Evolutionary conservation across 2,113 vertebrate species (phyloP).

Genomic region (Colaptes auratus): DNA sequence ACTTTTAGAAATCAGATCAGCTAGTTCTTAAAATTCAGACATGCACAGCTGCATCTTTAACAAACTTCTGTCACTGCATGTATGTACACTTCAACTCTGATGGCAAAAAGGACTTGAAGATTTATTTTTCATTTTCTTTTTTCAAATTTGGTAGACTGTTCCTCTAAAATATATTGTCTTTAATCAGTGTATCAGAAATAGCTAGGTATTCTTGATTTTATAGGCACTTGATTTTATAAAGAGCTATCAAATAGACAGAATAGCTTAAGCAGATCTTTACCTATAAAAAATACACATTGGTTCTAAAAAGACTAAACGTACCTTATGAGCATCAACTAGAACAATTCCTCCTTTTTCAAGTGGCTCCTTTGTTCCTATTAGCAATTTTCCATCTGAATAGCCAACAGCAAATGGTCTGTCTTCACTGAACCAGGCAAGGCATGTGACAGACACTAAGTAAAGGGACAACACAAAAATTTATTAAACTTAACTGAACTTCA

Average conservation of each 20-base stretch:
- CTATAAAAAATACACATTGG: not conserved
- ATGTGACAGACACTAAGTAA: constrained; percentile 87
- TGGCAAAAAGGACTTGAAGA: not conserved
- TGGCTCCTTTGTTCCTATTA: constrained; percentile 89
- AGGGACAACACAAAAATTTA: not conserved
- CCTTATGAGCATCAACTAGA: constrained; percentile 95
- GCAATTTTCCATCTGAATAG: constrained; percentile 93
- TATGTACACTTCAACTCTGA: not conserved
- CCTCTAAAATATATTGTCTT: not conserved
- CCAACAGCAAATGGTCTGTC: constrained; percentile 94
- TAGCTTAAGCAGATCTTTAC: not conserved
- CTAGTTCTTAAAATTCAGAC: not conserved
- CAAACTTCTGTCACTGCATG: not conserved
- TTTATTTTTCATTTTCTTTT: not conserved
- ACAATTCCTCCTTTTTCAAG: constrained; percentile 89
- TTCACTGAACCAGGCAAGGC: constrained; percentile 95
- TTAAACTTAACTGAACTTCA: not conserved
- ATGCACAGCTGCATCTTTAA: not conserved
- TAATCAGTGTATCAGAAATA: not conserved
- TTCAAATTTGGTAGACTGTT: not conserved
- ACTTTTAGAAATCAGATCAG: not conserved
- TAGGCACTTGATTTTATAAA: not conserved
- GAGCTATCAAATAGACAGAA: not conserved
- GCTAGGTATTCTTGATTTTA: not conserved
- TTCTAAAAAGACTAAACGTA: constrained; percentile 53